Base-by-base conservation (phyloP, 2,113 vertebrate species). In the Sciurus niger region DNA sequence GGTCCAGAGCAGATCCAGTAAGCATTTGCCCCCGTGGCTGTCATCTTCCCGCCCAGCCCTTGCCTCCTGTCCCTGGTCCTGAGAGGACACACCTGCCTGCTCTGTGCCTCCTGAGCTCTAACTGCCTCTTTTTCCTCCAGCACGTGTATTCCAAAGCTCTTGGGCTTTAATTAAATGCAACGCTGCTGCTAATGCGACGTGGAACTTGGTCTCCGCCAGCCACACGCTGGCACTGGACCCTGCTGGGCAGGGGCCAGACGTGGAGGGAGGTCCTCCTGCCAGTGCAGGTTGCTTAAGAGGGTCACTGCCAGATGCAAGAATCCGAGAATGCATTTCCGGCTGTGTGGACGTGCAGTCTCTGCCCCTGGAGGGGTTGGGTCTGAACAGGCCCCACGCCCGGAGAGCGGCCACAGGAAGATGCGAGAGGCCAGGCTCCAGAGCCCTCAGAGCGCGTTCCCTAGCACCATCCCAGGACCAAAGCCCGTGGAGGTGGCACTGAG, bases 231-330 rank as follows among this genome's bases (percentile, higher is more conserved):
- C 95, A 55, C 72, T 46, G 58, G 32, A 60, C 46, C n/a, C 25
- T 1, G 34, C 58, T 82, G 84, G 84, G 93, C 67, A 55, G 32
- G 77, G 37, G 32, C 83, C 93, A 95, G 63, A 55, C 73, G 55
- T 48, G 77, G 53, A 90, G 70, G 22, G 18, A 86, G 7, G 25
- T 67, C 93, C 89, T 96, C 37, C 82, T 48, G 43, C 51, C 40
- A 90, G 51, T 37, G 24, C 60, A 91, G 68, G 95, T 95, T 89
- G 72, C 65, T 82, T 93, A 95, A 96, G 88, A 96, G 74, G 58
- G 60, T 88, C 68, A 16, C 55, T 92, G 76, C 80, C 79, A 70
- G 48, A 96, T 51, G 30, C 70, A 87, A 94, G 76, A 46, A 40
- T 68, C 92, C 92, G 48, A 74, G 51, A 79, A 68, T n/a, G 65